Conservation (phyloP, 2,797 vertebrate genomes). For the Crenuchus spilurus region DNA sequence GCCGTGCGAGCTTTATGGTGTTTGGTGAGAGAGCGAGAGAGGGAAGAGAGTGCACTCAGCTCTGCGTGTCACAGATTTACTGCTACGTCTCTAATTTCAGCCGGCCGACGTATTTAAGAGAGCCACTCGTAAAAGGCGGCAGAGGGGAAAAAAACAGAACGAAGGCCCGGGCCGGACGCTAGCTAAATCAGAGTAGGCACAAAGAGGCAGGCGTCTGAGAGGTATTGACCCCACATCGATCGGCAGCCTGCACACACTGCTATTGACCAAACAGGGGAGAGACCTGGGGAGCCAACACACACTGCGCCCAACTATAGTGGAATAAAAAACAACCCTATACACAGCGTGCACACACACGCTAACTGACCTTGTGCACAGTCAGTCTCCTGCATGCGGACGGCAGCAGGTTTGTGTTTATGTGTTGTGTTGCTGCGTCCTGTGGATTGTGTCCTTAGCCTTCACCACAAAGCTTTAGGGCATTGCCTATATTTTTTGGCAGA, state of each 20-base stretch:
- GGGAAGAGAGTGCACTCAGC: conserved; percentile 39
- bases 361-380: conserved; percentile 76
- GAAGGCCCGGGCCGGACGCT: conserved; percentile 72
- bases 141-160: conserved; percentile 42
- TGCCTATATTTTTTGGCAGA: neutral
- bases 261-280: conserved; percentile 85
- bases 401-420: conserved; percentile 31
- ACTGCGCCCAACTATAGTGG: conserved; percentile 68
- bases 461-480: conserved; percentile 18
- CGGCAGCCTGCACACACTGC: conserved; percentile 75
- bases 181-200: conserved; percentile 83
- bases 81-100: conserved; percentile 72
- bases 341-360: conserved; percentile 50
- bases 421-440: conserved; percentile 17
- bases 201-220: conserved; percentile 85
- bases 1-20: conserved; percentile 57
- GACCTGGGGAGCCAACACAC: conserved; percentile 76
- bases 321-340: conserved; percentile 76
- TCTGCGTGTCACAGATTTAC: conserved; percentile 69
- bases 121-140: conserved; percentile 62
- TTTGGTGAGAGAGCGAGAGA: conserved; percentile 59
- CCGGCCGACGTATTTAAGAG: conserved; percentile 74
- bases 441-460: conserved; percentile 22
- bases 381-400: conserved; percentile 65
- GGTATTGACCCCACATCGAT: conserved; percentile 86